These are phyloP conservation scores for Halcyon smyrnensis DNA, from an alignment of 2,797 vertebrate genomes.

Conservation along the genomic window DNA sequence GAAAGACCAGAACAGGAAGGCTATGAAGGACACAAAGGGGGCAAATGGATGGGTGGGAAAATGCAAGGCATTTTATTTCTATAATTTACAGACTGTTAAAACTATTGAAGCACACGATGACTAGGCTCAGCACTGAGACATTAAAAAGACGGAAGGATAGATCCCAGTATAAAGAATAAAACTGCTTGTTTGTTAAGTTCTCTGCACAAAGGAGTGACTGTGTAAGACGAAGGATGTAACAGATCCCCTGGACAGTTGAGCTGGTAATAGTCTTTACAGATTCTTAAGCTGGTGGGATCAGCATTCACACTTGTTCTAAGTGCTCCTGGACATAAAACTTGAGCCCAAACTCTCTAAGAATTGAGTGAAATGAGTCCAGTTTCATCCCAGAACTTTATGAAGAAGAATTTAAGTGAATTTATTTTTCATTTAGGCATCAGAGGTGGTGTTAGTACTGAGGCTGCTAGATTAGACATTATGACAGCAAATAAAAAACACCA, in stretches of 20 bases:
- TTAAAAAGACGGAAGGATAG: background rate
- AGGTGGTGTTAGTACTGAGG: background rate
- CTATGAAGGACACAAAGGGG: background rate
- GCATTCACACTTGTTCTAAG: background rate
- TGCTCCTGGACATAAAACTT: background rate
- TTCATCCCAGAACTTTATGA: background rate
- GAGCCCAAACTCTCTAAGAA: background rate
- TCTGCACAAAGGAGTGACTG: background rate
- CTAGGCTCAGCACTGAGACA: background rate
- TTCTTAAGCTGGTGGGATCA: background rate
- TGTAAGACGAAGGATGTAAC: background rate
- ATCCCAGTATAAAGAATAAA: background rate
- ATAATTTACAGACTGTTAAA: constrained; percentile 30
- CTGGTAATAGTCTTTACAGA: background rate
- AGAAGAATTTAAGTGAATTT: background rate
- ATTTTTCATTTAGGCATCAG: background rate
- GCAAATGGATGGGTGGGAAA: background rate
- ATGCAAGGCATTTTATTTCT: background rate
- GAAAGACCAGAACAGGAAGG: background rate
- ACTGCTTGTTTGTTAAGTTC: background rate
- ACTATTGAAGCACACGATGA: background rate
- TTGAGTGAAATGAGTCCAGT: background rate
- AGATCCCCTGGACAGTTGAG: background rate
- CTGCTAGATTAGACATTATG: background rate
- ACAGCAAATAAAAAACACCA: background rate